Evolutionary conservation across 2,113 vertebrate genomes (phyloP).

Genomic region (Ceyx cyanopectus): DNA sequence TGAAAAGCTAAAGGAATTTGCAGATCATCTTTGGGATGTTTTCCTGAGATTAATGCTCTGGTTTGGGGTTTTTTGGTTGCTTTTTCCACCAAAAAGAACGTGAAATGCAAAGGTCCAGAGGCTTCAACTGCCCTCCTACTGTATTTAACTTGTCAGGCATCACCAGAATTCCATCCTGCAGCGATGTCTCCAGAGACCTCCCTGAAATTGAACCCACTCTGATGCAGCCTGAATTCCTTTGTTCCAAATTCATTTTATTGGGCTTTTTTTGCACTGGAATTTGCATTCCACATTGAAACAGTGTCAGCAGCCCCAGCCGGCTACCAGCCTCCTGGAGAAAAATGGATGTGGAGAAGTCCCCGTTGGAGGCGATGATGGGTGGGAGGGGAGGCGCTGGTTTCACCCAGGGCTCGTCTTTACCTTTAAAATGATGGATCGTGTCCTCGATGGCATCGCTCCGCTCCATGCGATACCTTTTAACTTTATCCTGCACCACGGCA

Average conservation of each 20-base stretch:
- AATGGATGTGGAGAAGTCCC: background rate
- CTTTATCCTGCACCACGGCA: conserved; percentile 76
- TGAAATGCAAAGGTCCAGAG: background rate
- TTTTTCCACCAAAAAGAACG: background rate
- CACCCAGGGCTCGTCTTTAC: background rate
- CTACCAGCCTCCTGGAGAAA: background rate
- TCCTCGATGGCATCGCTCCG: conserved; percentile 52
- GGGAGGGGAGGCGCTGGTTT: background rate
- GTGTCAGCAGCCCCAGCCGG: background rate
- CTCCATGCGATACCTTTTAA: conserved; percentile 69
- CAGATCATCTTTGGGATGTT: rapidly evolving
- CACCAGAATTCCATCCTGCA: background rate
- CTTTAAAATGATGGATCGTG: conserved; percentile 69
- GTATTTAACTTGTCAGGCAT: background rate
- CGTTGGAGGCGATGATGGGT: rapidly evolving
- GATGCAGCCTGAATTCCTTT: conserved; percentile 37
- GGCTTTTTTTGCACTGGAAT: background rate
- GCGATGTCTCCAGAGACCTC: background rate
- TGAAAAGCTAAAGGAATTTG: background rate
- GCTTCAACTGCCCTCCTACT: background rate
- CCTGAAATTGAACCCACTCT: background rate
- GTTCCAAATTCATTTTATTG: background rate
- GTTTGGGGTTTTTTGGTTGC: background rate
- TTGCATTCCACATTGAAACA: background rate
- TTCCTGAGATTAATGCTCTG: rapidly evolving